phyloP scores from a whole-genome alignment of 2,888 invertebrate genomes.

The Watsonalla binaria region DNA sequence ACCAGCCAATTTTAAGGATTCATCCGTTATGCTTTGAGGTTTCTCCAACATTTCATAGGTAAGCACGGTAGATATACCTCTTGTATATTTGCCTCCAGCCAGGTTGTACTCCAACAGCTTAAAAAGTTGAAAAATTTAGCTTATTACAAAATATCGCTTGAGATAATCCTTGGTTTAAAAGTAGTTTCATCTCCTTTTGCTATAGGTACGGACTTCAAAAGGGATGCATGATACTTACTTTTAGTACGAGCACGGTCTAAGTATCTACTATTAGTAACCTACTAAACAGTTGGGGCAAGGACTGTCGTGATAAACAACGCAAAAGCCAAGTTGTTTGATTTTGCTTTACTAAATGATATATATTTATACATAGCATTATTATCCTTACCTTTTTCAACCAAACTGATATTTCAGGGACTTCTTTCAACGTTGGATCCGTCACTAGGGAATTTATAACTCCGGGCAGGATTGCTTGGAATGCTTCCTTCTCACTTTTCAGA shows the following conservation, averaged over 20 bases:
- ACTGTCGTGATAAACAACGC: no score
- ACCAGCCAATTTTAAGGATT: conserved; percentile 84
- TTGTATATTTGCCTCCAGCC: conserved; percentile 87
- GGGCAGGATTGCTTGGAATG: background rate
- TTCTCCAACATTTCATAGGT: conserved; percentile 84
- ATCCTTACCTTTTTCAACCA: background rate
- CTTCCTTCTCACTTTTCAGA: background rate
- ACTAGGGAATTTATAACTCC: background rate
- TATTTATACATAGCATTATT: background rate
- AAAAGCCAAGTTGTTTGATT: background rate
- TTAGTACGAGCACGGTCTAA: no score
- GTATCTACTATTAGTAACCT: no score
- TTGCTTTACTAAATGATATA: background rate
- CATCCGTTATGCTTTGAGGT: conserved; percentile 81
- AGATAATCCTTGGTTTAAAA: no score
- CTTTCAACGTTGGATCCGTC: background rate
- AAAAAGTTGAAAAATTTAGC: conserved; percentile 5
- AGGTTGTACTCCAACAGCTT: conserved; percentile 90
- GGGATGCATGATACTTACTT: no score
- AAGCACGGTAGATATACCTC: conserved; percentile 83
- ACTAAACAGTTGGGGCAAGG: no score
- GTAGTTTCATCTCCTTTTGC: no score
- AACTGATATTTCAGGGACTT: background rate
- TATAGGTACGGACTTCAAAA: no score
- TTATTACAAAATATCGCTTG: no score